Base-by-base conservation (phyloP, 2,113 vertebrate species). In the Papio anubis region DNA sequence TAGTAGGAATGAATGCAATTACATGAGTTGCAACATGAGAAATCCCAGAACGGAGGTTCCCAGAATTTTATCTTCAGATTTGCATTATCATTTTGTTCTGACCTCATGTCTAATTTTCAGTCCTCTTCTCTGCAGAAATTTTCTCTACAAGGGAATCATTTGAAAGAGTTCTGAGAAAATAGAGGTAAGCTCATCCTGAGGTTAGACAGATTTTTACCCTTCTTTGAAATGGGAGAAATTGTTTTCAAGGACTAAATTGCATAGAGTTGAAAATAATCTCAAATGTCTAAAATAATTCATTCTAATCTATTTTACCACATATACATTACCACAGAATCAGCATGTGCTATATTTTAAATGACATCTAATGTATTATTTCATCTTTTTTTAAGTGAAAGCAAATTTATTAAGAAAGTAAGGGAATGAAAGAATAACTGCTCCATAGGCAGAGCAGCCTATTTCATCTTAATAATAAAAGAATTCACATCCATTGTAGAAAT, bases 331-430 rank as follows among this genome's bases (percentile, higher is more conserved):
- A 76, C 21, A 78, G 61, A 84, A 45, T 81, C 52, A 93, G 18
- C 14, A 80, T 43, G n/a, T 17, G 21, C 23, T 93, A 35, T 90
- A 86, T 86, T 94, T 93, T 81, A 97, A 89, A 59, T 78, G 5
- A 32, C 23, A 78, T 35, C 35, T 68, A 61, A 84, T 80, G 5
- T 78, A 38, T 73, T 59, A 32, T 87, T 81, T 81, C 78, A 70
- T 78, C 70, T 95, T 75, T 64, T 30, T 64, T 30, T 64, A 64
- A 64, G 61, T 64, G 27, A 64, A 30, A 30, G 11, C 61, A 64
- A 64, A 30, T 27, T 6, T 64, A 13, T 64, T 13, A 30, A 61
- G 23, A 61, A 61, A 57, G 57, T 57, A 23, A 61, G 27, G 59
- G 25, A 61, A 61, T 27, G 27, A 61, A 61, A 61, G 59, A 61